Base-by-base conservation (phyloP, 2,888 invertebrate species). In the Heliconius hortense region DNA sequence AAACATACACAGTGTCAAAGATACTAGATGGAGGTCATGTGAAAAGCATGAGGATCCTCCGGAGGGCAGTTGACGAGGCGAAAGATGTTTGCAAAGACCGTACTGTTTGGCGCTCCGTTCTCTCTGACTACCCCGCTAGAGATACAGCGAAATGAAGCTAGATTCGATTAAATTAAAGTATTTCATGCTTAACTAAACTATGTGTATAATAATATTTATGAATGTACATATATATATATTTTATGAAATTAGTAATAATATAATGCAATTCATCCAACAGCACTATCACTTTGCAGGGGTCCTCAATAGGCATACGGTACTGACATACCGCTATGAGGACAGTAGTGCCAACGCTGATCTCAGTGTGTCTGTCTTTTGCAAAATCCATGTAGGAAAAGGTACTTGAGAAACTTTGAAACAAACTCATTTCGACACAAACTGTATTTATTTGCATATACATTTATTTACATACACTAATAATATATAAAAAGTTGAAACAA, bases 311-410 rank as follows among this genome's bases (percentile, higher is more conserved):
- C 89, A 94, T 89, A 92, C 89, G 86, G 92, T 94, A 88, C 94
- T 90, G 88, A 89, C 90, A 86, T 94, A 93, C 88, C 92, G 90
- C 79, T 94, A 92, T 89, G 90, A 94, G 86, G 94, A 94, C 88
- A 90, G 85, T 89, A 92, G 86, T 89, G 89, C 90, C 86, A 90
- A 90, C 87, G 90, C 92, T 82, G 94, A 94, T 88, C 86, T 94
- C 89, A 91, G 90, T 88, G 90, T 94, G 84, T 94, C 94, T 88
- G 87, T 94, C 89, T 92, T 92, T 90, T 94, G 93, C 93, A 94
- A 94, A 94, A 85, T 94, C 86, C 92, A 93, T 92, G 90, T 94
- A 94, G 94, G 94, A 93, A 93, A 94, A 94, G 94, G 94, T 94
- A 94, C 90, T 82, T 71, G 60, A 71, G 21, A 71, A 62, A 64